Conservation (phyloP, 2,113 vertebrate genomes). For the Nyctereutes procyonoides region DNA sequence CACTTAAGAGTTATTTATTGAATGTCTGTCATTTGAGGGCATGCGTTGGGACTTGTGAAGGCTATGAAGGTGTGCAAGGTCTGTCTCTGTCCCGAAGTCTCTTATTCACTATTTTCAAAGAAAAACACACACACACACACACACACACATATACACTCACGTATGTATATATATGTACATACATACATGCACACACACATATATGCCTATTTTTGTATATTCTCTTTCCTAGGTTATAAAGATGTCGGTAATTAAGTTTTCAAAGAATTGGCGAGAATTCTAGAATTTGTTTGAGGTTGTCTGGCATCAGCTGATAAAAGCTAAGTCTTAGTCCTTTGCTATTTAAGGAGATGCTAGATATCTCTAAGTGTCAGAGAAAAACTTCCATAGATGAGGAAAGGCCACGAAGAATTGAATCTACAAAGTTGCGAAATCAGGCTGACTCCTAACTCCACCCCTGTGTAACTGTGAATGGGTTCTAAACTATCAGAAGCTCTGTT, state of each 20-base stretch:
- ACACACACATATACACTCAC: fast-evolving
- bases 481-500: neutral
- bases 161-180: fast-evolving
- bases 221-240: neutral
- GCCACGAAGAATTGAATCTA: neutral
- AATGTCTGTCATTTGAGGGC: neutral
- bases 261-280: neutral
- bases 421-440: neutral
- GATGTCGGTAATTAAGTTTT: neutral
- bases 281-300: neutral
- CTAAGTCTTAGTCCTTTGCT: neutral
- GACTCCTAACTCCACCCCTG: neutral
- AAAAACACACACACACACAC: neutral
- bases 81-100: neutral
- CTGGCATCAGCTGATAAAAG: neutral
- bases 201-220: neutral
- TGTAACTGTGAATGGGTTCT: neutral
- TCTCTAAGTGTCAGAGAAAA: neutral
- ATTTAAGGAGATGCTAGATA: neutral
- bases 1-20: neutral
- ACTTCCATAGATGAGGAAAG: neutral
- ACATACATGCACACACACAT: neutral
- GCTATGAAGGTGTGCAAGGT: neutral
- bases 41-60: neutral
- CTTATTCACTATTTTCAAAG: neutral